Conservation (phyloP, 1,140 invertebrate genomes). For the Popillia japonica region DNA sequence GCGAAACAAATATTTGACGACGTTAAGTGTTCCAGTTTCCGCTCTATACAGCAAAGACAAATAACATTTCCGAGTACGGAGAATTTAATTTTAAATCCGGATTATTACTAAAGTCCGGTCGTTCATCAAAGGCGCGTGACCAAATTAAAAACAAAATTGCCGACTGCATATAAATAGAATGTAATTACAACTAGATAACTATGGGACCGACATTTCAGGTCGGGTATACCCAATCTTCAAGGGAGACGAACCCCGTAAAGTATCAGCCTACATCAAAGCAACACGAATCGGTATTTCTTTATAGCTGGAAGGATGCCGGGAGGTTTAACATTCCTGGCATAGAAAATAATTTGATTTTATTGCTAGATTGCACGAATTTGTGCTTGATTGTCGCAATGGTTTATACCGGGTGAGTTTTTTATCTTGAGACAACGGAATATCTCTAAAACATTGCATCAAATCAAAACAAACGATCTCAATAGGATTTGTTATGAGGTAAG, state of each 20-base stretch:
- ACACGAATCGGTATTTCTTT: not conserved
- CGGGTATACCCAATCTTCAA: not conserved
- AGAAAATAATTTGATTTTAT: not conserved
- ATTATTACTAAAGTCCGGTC: slow-evolving; percentile 22
- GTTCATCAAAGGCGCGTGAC: not conserved
- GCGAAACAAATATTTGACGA: slow-evolving; percentile 27
- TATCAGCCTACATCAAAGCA: not conserved
- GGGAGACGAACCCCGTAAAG: not conserved
- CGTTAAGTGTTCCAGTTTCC: slow-evolving; percentile 27
- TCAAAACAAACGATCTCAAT: too few relatives aligned
- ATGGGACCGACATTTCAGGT: not conserved
- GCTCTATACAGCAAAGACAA: slow-evolving; percentile 3
- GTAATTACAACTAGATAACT: not conserved
- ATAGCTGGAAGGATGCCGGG: not conserved
- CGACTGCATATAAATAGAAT: slow-evolving; percentile 22
- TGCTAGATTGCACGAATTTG: not conserved
- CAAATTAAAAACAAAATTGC: slow-evolving; percentile 25
- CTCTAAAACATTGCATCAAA: too few relatives aligned
- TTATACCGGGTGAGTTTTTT: too few relatives aligned
- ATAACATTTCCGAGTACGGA: slow-evolving; percentile 1
- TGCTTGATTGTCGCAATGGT: not conserved
- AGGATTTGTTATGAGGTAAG: too few relatives aligned
- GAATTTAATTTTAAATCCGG: slow-evolving; percentile 35
- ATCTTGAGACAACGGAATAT: too few relatives aligned
- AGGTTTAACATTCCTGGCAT: not conserved